These are phyloP conservation scores for Lucilia cuprina DNA, from an alignment of 1,140 invertebrate species.

Conservation along the genomic window DNA sequence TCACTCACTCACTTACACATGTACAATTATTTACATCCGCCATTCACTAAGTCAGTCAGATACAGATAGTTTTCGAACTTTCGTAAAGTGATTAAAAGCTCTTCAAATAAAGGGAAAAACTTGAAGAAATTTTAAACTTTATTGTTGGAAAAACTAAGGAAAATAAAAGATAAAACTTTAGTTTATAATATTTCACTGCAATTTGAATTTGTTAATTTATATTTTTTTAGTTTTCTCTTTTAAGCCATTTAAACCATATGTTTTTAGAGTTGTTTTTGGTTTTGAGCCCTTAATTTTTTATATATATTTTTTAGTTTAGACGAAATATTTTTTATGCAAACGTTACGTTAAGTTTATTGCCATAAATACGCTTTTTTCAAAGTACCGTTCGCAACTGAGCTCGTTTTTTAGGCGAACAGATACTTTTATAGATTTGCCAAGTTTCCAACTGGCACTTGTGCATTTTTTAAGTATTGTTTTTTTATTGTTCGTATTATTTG, in stretches of 20 bases:
- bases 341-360: conserved; percentile 11
- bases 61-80: background rate
- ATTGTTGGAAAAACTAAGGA: background rate
- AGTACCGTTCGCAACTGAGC: conserved; percentile 61
- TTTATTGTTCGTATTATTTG: conserved; percentile 21
- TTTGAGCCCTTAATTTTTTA: conserved; percentile 5
- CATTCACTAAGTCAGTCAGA: background rate
- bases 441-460: conserved; percentile 43
- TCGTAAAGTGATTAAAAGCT: no score
- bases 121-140: background rate
- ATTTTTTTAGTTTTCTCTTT: background rate
- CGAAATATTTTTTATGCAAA: background rate
- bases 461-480: conserved; percentile 30
- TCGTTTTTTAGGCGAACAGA: conserved; percentile 60
- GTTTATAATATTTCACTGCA: background rate
- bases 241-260: background rate
- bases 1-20: background rate
- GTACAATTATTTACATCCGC: background rate
- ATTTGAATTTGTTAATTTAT: background rate
- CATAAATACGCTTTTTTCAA: conserved; percentile 47
- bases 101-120: background rate
- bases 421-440: conserved; percentile 62
- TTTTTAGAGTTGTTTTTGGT: background rate
- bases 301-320: background rate
- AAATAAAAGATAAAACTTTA: background rate